A percentile compares a stretch with the other conserved stretches of the same genome.
Conservation (phyloP, 2,888 invertebrate genomes). For the Panopea generosa region DNA sequence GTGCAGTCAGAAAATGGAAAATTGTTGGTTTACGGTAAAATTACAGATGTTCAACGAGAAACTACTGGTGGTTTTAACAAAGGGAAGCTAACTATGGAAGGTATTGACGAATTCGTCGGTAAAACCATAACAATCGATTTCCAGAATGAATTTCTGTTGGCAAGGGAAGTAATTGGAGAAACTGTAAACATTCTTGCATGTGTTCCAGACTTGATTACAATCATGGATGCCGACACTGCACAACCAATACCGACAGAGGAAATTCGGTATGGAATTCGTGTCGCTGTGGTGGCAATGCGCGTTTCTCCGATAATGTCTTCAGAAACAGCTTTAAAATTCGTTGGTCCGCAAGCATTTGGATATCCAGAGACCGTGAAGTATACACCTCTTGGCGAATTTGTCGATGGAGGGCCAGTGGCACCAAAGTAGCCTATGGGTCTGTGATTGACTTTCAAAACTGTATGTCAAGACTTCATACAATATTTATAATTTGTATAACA, state of each 20-base stretch:
- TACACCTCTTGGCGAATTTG: slow-evolving; percentile 52
- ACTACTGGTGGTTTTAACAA: slow-evolving; percentile 78
- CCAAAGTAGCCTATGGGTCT: slow-evolving; percentile 43
- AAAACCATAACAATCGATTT: slow-evolving; percentile 72
- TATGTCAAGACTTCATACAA: too few species aligned
- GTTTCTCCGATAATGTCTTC: slow-evolving; percentile 67
- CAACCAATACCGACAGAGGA: slow-evolving; percentile 80
- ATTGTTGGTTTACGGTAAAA: slow-evolving; percentile 76
- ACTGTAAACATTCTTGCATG: slow-evolving; percentile 65
- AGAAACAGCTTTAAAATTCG: slow-evolving; percentile 70
- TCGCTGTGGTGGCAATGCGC: slow-evolving; percentile 76
- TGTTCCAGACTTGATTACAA: slow-evolving; percentile 79
- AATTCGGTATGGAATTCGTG: slow-evolving; percentile 79
- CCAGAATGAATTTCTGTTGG: slow-evolving; percentile 82
- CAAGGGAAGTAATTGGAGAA: slow-evolving; percentile 30
- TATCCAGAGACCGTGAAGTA: slow-evolving; percentile 65
- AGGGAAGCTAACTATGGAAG: slow-evolving; percentile 71
- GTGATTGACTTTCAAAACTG: too few species aligned
- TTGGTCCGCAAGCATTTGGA: slow-evolving; percentile 79
- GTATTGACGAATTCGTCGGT: slow-evolving; percentile 57
- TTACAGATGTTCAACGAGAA: slow-evolving; percentile 73
- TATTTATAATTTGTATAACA: too few species aligned
- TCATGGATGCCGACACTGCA: slow-evolving; percentile 78
- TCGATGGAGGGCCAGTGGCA: slow-evolving; percentile 42
- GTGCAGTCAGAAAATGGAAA: slow-evolving; percentile 65